Conservation (phyloP, 2,888 invertebrate genomes). For the Odontothrips loti region DNA sequence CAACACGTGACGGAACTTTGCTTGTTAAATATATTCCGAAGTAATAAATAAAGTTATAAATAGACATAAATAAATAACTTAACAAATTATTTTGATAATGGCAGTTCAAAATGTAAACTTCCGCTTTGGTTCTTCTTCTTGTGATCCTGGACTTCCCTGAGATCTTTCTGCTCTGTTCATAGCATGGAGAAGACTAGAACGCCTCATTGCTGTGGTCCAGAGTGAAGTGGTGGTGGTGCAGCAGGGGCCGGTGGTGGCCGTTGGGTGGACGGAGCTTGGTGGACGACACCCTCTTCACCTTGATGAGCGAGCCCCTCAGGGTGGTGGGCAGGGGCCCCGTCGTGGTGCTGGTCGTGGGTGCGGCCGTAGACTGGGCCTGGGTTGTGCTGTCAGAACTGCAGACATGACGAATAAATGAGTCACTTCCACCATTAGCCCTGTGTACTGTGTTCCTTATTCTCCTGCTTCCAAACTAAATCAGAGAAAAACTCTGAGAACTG, state of each 20-base stretch:
- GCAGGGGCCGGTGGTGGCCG: neutral
- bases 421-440: neutral
- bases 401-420: neutral
- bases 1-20: neutral
- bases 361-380: neutral
- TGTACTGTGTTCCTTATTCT: no score
- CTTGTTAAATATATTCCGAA: neutral
- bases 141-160: neutral
- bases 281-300: neutral
- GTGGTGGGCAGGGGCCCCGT: neutral
- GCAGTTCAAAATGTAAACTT: neutral
- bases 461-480: no score
- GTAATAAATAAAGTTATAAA: slow-evolving; percentile 19
- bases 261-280: neutral
- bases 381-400: neutral
- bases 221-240: neutral
- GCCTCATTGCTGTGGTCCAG: slow-evolving; percentile 10
- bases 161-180: neutral
- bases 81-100: neutral
- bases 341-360: slow-evolving; percentile 7
- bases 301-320: neutral
- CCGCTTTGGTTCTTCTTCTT: neutral
- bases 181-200: neutral
- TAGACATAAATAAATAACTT: slow-evolving; percentile 3
- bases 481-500: neutral